Conservation (phyloP, 2,797 vertebrate genomes). For the Halcyon smyrnensis region DNA sequence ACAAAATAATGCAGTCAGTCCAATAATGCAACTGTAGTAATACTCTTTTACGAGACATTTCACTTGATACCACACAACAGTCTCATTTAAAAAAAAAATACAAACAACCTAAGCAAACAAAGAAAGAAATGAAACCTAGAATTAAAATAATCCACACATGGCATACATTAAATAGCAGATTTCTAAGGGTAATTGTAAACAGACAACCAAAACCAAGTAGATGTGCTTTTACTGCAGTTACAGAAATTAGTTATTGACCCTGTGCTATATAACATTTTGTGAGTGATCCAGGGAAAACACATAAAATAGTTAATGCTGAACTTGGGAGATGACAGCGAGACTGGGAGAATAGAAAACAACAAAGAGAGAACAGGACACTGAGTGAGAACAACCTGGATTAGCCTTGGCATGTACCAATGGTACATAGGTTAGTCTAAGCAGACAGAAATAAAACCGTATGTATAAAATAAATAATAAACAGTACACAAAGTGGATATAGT, state of each 20-base stretch:
- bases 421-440: background rate
- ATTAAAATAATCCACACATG: background rate
- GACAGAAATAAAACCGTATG: rapidly evolving
- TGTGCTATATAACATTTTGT: background rate
- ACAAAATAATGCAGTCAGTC: background rate
- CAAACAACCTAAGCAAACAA: too few species aligned
- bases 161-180: background rate
- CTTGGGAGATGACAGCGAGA: background rate
- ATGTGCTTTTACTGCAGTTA: background rate
- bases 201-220: background rate
- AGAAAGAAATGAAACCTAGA: too few species aligned
- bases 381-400: background rate
- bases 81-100: background rate
- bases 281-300: background rate
- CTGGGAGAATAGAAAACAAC: background rate
- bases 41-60: background rate
- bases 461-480: background rate
- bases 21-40: background rate
- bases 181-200: background rate
- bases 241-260: background rate
- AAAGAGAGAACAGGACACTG: background rate
- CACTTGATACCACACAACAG: background rate
- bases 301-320: background rate
- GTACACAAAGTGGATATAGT: background rate
- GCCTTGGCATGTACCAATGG: background rate